Evolutionary conservation across 2,888 invertebrate species (phyloP), one percentile per base, ranked within the genome.

Genomic region (Cephus pulcher): DNA sequence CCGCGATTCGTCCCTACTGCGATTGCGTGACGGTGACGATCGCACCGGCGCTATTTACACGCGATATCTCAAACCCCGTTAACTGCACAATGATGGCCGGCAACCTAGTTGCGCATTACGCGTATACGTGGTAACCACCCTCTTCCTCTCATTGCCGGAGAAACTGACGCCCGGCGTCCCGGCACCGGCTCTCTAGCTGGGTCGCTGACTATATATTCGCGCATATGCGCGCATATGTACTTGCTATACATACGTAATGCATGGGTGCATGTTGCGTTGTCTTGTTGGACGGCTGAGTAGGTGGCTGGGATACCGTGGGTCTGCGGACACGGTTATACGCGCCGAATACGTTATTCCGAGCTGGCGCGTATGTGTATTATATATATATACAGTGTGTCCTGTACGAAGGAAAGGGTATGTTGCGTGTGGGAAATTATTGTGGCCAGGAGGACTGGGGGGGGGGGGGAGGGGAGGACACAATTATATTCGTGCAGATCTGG

Each of bases 1-100:
- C 79, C 81, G 80, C 79, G 79, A 79, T 79, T 81, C 74, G 75
- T 73, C 68, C 73, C 80, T 76, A 78, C 78, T 74, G 78, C 85
- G 84, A 81, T 87, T 84, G 86, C 86, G 86, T 85, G 87, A 87
- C 84, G 82, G 74, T 77, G 84, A 84, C 86, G 85, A 86, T 87
- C 85, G 86, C 84, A 80, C 79, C 74, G 75, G 76, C 75, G 79
- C 78, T 83, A 85, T 86, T 85, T 83, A 84, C 86, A 85, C 86
- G 85, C 86, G 84, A 82, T 82, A 80, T 82, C 82, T 79, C 80
- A 83, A 81, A 79, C 81, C 82, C 81, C 80, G 79, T 79, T 80
- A 81, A 80, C 80, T 78, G 12, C 78, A 81, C 81, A 76, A 82
- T 81, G 79, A 82, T 79, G 80, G 77, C 68, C 33, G 35, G 35